These are phyloP conservation scores for Muntiacus reevesi DNA, from an alignment of 2,113 vertebrate species.

Conservation along the genomic window DNA sequence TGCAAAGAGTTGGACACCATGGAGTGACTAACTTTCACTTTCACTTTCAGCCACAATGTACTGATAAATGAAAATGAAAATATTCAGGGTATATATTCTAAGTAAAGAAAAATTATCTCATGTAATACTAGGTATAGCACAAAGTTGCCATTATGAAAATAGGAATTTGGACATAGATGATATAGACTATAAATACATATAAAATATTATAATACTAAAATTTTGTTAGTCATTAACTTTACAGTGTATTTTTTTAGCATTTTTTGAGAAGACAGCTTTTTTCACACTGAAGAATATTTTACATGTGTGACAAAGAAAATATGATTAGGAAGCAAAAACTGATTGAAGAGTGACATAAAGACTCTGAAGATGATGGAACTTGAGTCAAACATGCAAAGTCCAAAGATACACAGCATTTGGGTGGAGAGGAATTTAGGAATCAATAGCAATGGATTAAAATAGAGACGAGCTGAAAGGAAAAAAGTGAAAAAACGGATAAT, in stretches of 20 bases:
- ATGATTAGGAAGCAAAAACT: background rate
- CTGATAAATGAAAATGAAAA: background rate
- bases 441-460: background rate
- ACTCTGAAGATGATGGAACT: background rate
- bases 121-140: background rate
- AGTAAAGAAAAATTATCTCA: background rate
- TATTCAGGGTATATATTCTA: background rate
- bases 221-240: background rate
- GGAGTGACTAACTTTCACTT: background rate
- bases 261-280: background rate
- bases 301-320: background rate
- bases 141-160: background rate
- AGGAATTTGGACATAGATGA: background rate
- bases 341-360: background rate
- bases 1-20: background rate
- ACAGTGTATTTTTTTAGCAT: background rate
- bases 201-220: background rate
- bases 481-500: background rate
- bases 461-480: background rate
- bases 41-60: background rate
- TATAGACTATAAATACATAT: background rate
- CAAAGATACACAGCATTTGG: background rate
- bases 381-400: background rate
- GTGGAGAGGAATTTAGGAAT: background rate
- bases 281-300: background rate